A percentile compares a stretch with the other conserved stretches of the same genome.
Conservation (phyloP, 2,113 vertebrate species). For the Apaloderma vittatum region DNA sequence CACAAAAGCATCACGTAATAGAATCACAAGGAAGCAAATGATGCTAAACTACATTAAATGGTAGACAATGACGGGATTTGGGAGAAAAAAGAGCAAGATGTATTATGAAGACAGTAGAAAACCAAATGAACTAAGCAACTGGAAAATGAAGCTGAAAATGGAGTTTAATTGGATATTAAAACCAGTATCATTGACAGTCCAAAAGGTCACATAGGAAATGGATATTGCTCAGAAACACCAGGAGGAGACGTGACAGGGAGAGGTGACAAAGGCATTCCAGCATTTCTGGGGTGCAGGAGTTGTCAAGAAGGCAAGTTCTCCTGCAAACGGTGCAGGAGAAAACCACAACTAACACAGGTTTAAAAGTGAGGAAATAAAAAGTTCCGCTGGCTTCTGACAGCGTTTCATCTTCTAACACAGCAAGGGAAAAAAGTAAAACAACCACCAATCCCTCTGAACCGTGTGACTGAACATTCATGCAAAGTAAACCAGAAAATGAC, state of each 20-base stretch:
- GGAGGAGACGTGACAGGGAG: background rate
- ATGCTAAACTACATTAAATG: background rate
- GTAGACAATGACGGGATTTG: background rate
- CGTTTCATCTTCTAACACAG: rapidly evolving
- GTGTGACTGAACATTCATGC: background rate
- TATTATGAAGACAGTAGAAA: background rate
- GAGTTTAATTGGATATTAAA: constrained; percentile 45
- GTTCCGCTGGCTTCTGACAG: background rate
- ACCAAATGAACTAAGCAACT: constrained; percentile 19
- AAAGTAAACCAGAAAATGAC: background rate
- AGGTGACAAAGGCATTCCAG: background rate
- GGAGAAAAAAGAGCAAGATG: background rate
- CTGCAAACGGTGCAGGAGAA: background rate
- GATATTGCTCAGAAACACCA: background rate
- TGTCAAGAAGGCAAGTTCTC: background rate
- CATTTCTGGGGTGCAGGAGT: background rate
- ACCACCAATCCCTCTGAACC: background rate
- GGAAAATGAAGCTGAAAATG: constrained; percentile 27
- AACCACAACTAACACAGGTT: rapidly evolving
- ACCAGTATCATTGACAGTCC: background rate
- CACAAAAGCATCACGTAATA: background rate
- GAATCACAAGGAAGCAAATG: background rate
- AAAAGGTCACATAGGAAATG: background rate
- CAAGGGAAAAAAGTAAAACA: background rate
- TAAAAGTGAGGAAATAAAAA: background rate